Conservation (phyloP, 2,888 invertebrate genomes). For the Euplagia quadripunctaria region DNA sequence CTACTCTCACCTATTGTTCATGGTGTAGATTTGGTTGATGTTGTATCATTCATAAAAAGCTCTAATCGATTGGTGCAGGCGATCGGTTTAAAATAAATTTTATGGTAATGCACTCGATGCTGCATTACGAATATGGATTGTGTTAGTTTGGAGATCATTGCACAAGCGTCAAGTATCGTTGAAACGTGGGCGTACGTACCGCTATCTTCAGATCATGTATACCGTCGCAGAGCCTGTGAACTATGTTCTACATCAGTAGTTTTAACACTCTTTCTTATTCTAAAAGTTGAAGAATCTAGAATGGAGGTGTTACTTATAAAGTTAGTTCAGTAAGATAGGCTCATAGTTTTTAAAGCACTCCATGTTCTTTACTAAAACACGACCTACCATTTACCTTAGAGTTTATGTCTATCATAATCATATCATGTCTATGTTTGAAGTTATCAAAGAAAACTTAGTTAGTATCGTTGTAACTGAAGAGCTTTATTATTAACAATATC, state of each 20-base stretch:
- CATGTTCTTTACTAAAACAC: no score
- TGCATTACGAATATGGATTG: constrained; percentile 66
- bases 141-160: constrained; percentile 70
- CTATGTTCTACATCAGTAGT: constrained; percentile 34
- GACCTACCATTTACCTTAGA: no score
- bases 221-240: constrained; percentile 33
- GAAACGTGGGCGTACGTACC: constrained; percentile 68
- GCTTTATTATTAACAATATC: not conserved
- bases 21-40: constrained; percentile 38
- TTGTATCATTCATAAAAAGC: constrained; percentile 49
- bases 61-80: constrained; percentile 45
- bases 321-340: no score
- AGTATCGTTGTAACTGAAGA: not conserved
- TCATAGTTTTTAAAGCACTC: no score
- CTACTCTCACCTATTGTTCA: constrained; percentile 76
- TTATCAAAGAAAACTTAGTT: no score
- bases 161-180: constrained; percentile 74
- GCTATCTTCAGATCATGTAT: constrained; percentile 54
- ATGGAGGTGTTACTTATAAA: not conserved
- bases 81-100: constrained; percentile 72
- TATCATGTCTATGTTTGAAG: no score
- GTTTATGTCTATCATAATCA: no score
- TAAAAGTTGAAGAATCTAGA: not conserved
- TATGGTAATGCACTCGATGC: constrained; percentile 76
- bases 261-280: not conserved